These are phyloP conservation scores for Altica lythri DNA, from an alignment of 2,888 invertebrate genomes.

Conservation along the genomic window DNA sequence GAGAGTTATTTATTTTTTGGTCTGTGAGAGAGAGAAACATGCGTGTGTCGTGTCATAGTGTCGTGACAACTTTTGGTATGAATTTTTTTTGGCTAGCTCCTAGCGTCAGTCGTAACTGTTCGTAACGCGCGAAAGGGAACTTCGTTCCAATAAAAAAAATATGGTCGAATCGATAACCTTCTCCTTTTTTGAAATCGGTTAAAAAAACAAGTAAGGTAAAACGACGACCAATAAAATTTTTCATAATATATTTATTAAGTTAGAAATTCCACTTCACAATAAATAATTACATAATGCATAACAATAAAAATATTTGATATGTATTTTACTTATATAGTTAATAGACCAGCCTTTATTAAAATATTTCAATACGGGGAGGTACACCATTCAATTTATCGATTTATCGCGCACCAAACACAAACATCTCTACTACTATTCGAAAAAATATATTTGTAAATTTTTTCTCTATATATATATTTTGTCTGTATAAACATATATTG, in stretches of 20 bases:
- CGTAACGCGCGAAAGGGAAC: no score
- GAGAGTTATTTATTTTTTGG: no score
- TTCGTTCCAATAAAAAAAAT: no score
- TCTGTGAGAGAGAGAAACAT: no score
- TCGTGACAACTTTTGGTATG: no score
- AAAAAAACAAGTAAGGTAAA: no score
- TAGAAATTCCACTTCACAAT: constrained; percentile 54
- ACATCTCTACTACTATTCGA: constrained; percentile 53
- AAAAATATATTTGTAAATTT: constrained; percentile 56
- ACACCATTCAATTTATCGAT: constrained; percentile 41
- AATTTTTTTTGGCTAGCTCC: no score
- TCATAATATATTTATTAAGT: constrained; percentile 52
- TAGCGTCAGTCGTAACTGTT: no score
- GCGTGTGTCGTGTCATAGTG: no score
- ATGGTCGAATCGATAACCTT: no score
- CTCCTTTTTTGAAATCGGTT: no score
- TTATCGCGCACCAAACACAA: constrained; percentile 53
- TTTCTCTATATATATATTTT: constrained; percentile 42
- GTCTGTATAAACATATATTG: constrained; percentile 40
- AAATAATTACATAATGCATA: constrained; percentile 49
- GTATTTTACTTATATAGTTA: constrained; percentile 45
- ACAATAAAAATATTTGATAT: constrained; percentile 52
- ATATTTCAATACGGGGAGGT: constrained; percentile 39
- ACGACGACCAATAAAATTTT: constrained; percentile 19
- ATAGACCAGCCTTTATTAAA: constrained; percentile 52